These are phyloP conservation scores for Cheilosia scutellata DNA, from an alignment of 2,888 invertebrate species.

Conservation along the genomic window DNA sequence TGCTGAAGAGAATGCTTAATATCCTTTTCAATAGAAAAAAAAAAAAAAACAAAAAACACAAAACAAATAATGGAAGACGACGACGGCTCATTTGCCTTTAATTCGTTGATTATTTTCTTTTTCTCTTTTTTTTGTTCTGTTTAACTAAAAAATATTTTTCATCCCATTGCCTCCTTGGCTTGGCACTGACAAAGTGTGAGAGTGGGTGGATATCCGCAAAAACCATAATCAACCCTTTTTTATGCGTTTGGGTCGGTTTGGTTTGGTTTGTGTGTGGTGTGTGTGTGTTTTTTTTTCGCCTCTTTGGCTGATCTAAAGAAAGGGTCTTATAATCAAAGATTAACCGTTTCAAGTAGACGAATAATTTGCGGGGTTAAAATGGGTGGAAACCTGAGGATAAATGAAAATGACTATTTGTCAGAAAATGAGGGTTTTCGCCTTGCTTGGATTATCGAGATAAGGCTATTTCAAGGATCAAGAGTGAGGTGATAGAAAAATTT, in stretches of 20 bases:
- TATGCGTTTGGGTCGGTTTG: conserved; percentile 15
- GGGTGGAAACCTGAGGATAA: conserved; percentile 73
- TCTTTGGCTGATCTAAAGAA: conserved; percentile 10
- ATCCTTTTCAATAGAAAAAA: conserved; percentile 57
- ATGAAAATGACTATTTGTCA: conserved; percentile 63
- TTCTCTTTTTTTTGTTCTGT: conserved; percentile 24
- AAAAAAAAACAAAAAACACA: conserved; percentile 1
- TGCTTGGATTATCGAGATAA: conserved; percentile 14
- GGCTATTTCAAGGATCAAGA: not conserved
- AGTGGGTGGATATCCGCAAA: conserved; percentile 66
- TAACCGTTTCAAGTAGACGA: conserved; percentile 73
- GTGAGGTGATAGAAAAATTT: not conserved
- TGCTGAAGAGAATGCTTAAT: conserved; percentile 62
- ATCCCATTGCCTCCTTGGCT: conserved; percentile 53
- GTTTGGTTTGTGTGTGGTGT: conserved; percentile 4
- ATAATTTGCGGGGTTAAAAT: conserved; percentile 78
- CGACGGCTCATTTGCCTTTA: conserved; percentile 76
- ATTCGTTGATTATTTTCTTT: conserved; percentile 72
- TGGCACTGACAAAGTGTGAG: conserved; percentile 38
- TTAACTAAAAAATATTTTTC: conserved; percentile 31
- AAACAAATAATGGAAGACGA: conserved; percentile 29
- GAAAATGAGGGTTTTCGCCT: conserved; percentile 27
- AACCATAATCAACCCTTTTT: conserved; percentile 74
- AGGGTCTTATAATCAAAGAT: conserved; percentile 74
- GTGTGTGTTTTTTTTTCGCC: not conserved